Evolutionary conservation across 2,113 vertebrate species (phyloP).

Genomic region (Redunca redunca): DNA sequence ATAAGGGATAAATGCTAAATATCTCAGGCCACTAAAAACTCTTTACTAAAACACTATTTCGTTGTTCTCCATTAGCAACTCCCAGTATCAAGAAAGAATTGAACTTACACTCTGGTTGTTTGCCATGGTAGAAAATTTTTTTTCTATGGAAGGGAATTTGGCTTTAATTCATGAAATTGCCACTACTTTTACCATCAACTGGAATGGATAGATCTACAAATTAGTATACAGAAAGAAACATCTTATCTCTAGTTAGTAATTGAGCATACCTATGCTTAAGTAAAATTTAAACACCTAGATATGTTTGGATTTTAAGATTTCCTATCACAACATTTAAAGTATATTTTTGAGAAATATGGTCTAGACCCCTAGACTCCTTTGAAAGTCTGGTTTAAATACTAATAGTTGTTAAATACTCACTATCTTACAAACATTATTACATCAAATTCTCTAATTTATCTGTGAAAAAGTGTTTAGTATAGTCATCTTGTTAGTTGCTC

Average conservation of each 20-base stretch:
- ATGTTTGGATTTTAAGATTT: slow-evolving; percentile 5
- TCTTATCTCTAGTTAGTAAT: background rate
- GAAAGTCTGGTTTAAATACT: background rate
- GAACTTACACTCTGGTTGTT: background rate
- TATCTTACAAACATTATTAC: background rate
- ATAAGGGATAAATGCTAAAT: background rate
- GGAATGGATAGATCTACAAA: background rate
- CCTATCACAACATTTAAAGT: background rate
- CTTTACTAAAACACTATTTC: background rate
- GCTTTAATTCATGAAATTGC: background rate
- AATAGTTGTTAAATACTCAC: background rate
- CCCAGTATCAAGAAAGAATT: background rate
- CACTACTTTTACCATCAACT: background rate
- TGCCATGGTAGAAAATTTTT: background rate
- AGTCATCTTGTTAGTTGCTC: background rate
- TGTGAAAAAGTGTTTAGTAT: background rate
- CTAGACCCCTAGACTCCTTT: background rate
- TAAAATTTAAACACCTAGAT: background rate
- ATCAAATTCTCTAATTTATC: background rate
- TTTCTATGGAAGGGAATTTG: background rate
- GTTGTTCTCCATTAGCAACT: background rate
- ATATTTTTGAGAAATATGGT: background rate
- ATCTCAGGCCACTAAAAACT: background rate
- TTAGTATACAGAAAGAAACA: background rate
- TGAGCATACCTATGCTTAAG: background rate